phyloP scores from a whole-genome alignment of 1,140 invertebrate genomes.

The Amphibalanus amphitrite region DNA sequence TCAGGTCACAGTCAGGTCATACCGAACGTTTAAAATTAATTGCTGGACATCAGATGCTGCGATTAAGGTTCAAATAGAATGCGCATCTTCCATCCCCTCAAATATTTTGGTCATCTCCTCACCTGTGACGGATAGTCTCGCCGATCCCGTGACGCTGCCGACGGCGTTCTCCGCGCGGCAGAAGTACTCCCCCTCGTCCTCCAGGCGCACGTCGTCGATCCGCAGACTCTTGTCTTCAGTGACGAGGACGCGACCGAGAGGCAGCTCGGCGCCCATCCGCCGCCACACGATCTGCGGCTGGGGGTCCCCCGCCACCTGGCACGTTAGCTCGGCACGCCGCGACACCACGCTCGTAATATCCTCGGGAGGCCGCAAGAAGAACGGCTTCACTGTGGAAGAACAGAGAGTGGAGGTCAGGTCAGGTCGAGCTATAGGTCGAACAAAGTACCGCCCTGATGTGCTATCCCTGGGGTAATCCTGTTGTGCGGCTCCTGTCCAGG shows the following conservation, averaged over 20 bases:
- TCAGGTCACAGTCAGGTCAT: too few species aligned
- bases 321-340: conserved; percentile 8
- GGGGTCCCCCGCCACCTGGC: conserved; percentile 37
- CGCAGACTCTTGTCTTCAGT: conserved; percentile 51
- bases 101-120: too few species aligned
- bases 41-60: too few species aligned
- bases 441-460: not conserved
- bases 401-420: not conserved
- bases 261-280: conserved; percentile 47
- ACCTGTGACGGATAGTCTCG: conserved; percentile 25
- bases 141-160: conserved; percentile 24
- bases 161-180: conserved; percentile 28
- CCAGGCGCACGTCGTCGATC: conserved; percentile 48
- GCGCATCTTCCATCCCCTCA: too few species aligned
- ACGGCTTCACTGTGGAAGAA: not conserved
- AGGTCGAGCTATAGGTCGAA: not conserved
- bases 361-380: not conserved
- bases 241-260: conserved; percentile 52
- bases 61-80: too few species aligned
- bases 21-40: too few species aligned
- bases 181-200: conserved; percentile 28
- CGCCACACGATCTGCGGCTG: conserved; percentile 52
- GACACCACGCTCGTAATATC: not conserved
- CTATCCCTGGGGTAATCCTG: not conserved
- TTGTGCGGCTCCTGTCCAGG: too few species aligned